Base-by-base conservation (phyloP, 1,140 invertebrate species). In the Macrosteles quadrilineatus region DNA sequence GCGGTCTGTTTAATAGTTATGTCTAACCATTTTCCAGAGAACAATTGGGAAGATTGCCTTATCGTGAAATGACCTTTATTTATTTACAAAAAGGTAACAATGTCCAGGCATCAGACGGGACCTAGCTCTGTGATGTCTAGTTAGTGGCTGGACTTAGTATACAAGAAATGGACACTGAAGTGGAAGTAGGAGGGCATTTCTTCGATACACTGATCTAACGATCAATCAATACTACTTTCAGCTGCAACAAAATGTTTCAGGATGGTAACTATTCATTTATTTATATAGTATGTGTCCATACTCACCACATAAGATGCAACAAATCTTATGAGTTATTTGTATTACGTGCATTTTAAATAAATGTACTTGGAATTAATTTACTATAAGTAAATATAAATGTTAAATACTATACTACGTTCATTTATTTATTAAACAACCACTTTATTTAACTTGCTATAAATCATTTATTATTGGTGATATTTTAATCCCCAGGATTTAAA, bases 181-280 rank as follows among this genome's bases (percentile, higher is more conserved):
- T 57, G 57, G n/a, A 75, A 78, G 27, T 69, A 64, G 17, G 72
- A 71, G 9, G 70, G 65, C 71, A 75, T 75, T 53, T 21, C 31
- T 55, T 68, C 27, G 2, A 73, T 66, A n/a, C 36, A 36, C 29
- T 71, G 21, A 29, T 73, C 69, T 17, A 53, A 23, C 14, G 73
- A 21, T 23, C 69, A 75, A 45, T 74, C 65, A 32, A 70, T 73
- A 9, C 53, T 53, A 68, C 73, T 64, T 30, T 75, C 71, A 29
- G 74, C 74, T 12, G 73, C 66, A 14, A 75, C 66, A 53, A 62
- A 75, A 36, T 62, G 53, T 64, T 68, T 55, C 14, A 75, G 1
- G 11, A 74, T 25, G 29, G 57, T 25, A 11, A 62, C 27, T 12
- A 25, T 29, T 29, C 19, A n/a, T n/a, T n/a, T n/a, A n/a, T n/a